Conservation (phyloP, 2,797 vertebrate genomes). For the Lutra lutra region DNA sequence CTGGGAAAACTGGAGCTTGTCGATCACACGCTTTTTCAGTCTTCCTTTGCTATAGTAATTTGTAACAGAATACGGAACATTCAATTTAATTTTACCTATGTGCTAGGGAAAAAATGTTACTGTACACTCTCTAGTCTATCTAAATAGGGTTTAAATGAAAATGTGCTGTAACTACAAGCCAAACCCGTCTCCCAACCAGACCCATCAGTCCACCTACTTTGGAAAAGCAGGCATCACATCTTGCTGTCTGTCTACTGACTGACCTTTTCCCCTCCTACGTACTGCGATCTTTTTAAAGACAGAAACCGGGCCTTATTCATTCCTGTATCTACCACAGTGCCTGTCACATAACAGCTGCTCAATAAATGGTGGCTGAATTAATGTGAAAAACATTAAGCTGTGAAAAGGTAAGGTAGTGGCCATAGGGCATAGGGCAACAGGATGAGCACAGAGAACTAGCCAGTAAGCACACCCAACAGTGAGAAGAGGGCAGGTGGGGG, state of each 20-base stretch:
- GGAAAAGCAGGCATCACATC: neutral
- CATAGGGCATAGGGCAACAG: neutral
- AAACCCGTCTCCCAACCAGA: neutral
- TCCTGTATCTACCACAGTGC: neutral
- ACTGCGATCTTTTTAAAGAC: neutral
- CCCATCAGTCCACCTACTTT: neutral
- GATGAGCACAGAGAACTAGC: neutral
- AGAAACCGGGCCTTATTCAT: neutral
- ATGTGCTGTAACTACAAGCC: neutral
- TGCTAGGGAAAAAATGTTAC: neutral
- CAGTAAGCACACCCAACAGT: neutral
- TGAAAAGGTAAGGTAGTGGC: neutral
- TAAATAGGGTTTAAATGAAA: constrained; percentile 38
- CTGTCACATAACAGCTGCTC: neutral
- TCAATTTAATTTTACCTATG: neutral
- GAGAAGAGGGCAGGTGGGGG: neutral
- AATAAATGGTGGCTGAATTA: neutral
- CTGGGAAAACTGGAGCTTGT: neutral
- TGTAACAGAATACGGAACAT: neutral
- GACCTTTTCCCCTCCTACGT: neutral
- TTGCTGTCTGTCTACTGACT: neutral
- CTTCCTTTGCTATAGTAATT: neutral
- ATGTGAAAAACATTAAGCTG: neutral
- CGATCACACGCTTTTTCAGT: neutral
- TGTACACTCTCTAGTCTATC: neutral